Percentiles rank a stretch among this genome's conserved stretches.
Conservation (phyloP, 2,797 vertebrate genomes). For the Bradypodion ventrale region DNA sequence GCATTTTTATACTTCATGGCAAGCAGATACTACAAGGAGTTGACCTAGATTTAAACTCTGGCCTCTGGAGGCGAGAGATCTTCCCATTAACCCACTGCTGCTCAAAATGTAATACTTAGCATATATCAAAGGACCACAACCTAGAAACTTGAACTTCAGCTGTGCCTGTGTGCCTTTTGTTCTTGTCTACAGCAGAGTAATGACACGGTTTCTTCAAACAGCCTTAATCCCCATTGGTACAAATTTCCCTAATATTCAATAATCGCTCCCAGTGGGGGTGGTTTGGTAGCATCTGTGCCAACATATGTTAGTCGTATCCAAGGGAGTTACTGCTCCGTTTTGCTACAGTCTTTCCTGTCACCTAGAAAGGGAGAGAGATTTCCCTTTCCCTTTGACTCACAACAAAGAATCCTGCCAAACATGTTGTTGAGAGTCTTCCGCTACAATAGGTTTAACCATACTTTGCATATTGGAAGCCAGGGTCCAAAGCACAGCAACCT, state of each 20-base stretch:
- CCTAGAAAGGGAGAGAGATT: constrained; percentile 65
- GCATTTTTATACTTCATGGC: constrained; percentile 41
- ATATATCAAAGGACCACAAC: constrained; percentile 52
- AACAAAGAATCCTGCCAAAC: constrained; percentile 62
- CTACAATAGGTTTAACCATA: constrained; percentile 63
- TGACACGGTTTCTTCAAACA: constrained; percentile 62
- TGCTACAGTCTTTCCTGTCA: constrained; percentile 67
- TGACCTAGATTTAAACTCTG: constrained; percentile 68
- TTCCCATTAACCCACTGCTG: constrained; percentile 59
- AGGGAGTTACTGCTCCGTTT: constrained; percentile 74
- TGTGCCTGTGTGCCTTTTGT: constrained; percentile 69
- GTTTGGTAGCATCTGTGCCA: constrained; percentile 75
- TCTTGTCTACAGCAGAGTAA: constrained; percentile 57
- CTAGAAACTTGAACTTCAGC: constrained; percentile 71
- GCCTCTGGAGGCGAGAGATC: constrained; percentile 58
- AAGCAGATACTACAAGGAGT: constrained; percentile 39
- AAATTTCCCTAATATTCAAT: constrained; percentile 84
- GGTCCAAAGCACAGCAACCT: constrained; percentile 57
- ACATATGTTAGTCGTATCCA: constrained; percentile 80
- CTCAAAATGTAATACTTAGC: constrained; percentile 60
- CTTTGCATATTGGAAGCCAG: constrained; percentile 50
- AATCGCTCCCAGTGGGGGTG: constrained; percentile 72
- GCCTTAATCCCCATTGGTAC: constrained; percentile 72
- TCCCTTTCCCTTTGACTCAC: constrained; percentile 51
- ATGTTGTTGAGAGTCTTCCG: constrained; percentile 62